Evolutionary conservation across 2,113 vertebrate genomes (phyloP).

Genomic region (Ochotona princeps): DNA sequence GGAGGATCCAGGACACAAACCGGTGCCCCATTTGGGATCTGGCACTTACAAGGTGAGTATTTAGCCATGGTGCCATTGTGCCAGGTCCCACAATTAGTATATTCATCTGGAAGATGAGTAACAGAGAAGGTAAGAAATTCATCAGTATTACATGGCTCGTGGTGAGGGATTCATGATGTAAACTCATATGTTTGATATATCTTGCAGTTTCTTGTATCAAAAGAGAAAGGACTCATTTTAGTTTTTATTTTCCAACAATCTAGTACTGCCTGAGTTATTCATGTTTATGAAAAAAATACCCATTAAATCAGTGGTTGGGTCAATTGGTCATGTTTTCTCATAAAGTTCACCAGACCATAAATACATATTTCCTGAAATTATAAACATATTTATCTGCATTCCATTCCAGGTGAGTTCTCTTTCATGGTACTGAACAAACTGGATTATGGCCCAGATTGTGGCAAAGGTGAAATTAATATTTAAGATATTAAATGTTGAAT

Average conservation of each 20-base stretch:
- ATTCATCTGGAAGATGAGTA: background rate
- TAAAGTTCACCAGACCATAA: conserved; percentile 29
- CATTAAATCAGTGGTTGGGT: background rate
- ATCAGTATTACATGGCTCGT: background rate
- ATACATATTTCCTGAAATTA: background rate
- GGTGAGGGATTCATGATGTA: background rate
- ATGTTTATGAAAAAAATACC: conserved; percentile 19
- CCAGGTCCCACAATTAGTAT: background rate
- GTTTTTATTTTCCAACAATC: background rate
- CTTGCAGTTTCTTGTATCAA: background rate
- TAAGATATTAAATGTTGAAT: background rate
- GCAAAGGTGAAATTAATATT: background rate
- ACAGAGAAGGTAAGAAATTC: background rate
- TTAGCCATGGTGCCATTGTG: too few species aligned
- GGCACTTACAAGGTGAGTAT: too few species aligned
- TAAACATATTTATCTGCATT: background rate
- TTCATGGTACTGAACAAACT: background rate
- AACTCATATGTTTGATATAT: background rate
- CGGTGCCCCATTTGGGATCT: too few species aligned
- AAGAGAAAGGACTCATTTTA: background rate
- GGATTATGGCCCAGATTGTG: background rate
- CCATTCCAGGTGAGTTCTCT: background rate
- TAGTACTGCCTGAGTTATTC: background rate
- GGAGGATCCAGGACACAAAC: too few species aligned
- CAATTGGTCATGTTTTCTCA: background rate